Evolutionary conservation across 1,140 invertebrate genomes (phyloP).

Genomic region (Diachasmimorpha longicaudata): DNA sequence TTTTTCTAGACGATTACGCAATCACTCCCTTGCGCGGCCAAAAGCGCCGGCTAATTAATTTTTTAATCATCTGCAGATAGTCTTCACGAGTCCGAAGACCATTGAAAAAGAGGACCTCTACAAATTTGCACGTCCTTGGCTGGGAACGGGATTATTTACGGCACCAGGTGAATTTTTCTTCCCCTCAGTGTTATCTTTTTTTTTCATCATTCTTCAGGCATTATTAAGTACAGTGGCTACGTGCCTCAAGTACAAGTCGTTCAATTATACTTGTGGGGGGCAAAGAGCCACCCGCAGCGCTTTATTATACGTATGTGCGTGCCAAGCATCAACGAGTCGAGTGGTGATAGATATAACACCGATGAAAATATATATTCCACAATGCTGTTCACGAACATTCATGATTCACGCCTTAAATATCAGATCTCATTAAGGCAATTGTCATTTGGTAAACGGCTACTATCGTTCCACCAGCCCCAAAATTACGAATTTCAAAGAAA

Average conservation of each 20-base stretch:
- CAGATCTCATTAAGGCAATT: not conserved
- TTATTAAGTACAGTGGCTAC: conserved; percentile 22
- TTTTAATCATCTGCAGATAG: conserved; percentile 47
- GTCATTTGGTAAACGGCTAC: too few species aligned
- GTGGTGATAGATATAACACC: not conserved
- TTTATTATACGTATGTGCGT: conserved; percentile 31
- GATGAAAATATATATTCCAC: not conserved
- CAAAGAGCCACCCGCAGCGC: not conserved
- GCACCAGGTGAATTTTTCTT: conserved; percentile 62
- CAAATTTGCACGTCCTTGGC: conserved; percentile 70
- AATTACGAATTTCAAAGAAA: too few species aligned
- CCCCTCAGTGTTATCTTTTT: not conserved
- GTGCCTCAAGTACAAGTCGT: conserved; percentile 35
- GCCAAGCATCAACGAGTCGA: conserved; percentile 25
- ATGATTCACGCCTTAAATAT: not conserved
- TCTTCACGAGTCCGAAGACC: conserved; percentile 69
- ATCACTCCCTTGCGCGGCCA: too few species aligned
- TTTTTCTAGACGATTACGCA: too few species aligned
- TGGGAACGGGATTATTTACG: conserved; percentile 76
- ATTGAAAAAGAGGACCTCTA: conserved; percentile 78
- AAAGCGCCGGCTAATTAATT: not conserved
- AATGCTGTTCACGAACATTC: not conserved
- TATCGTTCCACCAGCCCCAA: not conserved
- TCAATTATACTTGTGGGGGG: conserved; percentile 28
- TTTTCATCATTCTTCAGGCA: not conserved